phyloP scores from a whole-genome alignment of 2,797 vertebrate species.

The Allobates femoralis region DNA sequence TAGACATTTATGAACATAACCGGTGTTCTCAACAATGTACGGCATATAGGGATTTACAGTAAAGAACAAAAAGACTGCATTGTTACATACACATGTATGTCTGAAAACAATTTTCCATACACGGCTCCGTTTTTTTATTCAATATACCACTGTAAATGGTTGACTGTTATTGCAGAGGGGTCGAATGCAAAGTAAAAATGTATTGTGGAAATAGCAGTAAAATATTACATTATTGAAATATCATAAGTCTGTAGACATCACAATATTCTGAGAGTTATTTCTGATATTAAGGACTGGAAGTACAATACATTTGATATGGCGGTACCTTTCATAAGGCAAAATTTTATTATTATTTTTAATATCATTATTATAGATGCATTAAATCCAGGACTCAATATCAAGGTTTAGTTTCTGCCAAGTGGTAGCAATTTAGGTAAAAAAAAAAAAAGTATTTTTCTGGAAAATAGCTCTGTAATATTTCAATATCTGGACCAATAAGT shows the following conservation, averaged over 20 bases:
- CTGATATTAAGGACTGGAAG: background rate
- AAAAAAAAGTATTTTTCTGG: background rate
- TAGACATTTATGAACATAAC: conserved; percentile 46
- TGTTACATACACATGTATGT: conserved; percentile 25
- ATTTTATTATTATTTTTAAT: background rate
- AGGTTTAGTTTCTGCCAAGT: background rate
- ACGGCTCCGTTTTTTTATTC: conserved; percentile 11
- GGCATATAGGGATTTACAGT: conserved; percentile 15
- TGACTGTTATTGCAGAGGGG: conserved; percentile 7
- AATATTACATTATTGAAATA: conserved; percentile 20
- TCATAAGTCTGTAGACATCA: background rate
- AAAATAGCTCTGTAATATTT: background rate
- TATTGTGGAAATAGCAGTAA: background rate
- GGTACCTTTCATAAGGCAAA: background rate
- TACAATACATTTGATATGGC: background rate
- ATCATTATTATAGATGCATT: background rate
- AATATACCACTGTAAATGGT: conserved; percentile 37
- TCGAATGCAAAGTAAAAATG: conserved; percentile 20
- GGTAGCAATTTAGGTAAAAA: background rate
- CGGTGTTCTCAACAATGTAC: conserved; percentile 18
- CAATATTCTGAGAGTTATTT: background rate
- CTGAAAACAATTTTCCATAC: conserved; percentile 38
- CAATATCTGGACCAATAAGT: no score
- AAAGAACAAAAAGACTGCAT: conserved; percentile 34
- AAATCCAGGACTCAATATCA: background rate